Evolutionary conservation across 2,797 vertebrate genomes (phyloP).

Genomic region (Synanceia verrucosa): DNA sequence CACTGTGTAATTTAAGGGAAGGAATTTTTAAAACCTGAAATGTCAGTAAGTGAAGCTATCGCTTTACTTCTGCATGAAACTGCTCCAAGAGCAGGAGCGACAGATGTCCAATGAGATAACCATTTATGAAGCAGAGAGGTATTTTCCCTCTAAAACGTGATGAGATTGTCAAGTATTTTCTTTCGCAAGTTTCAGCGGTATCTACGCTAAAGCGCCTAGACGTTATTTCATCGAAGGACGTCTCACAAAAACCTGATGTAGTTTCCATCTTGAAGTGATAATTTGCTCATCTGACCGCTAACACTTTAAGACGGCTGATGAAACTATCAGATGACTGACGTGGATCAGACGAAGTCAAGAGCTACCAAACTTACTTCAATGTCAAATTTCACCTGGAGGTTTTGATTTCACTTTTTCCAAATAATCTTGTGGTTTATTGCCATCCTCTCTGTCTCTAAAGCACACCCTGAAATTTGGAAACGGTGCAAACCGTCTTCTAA

Average conservation of each 20-base stretch:
- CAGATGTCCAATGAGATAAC: slow-evolving; percentile 27
- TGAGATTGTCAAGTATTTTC: neutral
- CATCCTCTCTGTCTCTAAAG: neutral
- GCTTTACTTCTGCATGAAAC: slow-evolving; percentile 33
- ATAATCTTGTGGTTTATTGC: too few species aligned
- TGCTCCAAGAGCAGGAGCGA: slow-evolving; percentile 15
- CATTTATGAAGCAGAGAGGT: slow-evolving; percentile 17
- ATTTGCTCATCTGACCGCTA: slow-evolving; percentile 1
- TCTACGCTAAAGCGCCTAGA: neutral
- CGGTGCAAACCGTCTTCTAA: neutral
- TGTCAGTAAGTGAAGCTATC: slow-evolving; percentile 41
- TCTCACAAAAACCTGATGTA: neutral
- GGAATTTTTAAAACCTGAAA: slow-evolving; percentile 39
- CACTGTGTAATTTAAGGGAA: slow-evolving; percentile 43
- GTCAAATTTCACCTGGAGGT: neutral
- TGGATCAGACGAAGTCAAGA: neutral
- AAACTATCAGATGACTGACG: neutral
- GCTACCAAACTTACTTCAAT: neutral
- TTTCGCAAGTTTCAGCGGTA: neutral
- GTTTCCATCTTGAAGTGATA: slow-evolving; percentile 10
- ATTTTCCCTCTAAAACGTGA: slow-evolving; percentile 1
- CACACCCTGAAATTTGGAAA: slow-evolving; percentile 1
- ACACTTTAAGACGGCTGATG: neutral
- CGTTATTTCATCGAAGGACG: neutral
- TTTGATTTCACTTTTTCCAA: neutral